Evolutionary conservation across 2,113 vertebrate species (phyloP).

Genomic region (Silurus meridionalis): DNA sequence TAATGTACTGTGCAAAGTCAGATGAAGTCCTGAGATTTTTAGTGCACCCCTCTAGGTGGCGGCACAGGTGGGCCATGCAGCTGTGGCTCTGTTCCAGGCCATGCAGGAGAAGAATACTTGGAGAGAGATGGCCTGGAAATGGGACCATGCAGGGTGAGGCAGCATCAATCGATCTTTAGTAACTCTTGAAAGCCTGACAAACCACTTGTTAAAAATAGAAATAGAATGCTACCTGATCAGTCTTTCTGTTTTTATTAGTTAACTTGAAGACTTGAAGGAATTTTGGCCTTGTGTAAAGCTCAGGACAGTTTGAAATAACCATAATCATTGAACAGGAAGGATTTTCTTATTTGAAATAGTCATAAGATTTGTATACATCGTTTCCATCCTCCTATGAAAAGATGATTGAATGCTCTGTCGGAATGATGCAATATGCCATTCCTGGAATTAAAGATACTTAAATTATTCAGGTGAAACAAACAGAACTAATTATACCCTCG

Average conservation of each 20-base stretch:
- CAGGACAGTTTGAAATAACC: neutral
- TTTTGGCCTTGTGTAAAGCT: neutral
- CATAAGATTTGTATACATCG: neutral
- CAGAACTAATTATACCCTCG: neutral
- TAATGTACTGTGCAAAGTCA: neutral
- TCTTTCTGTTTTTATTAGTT: neutral
- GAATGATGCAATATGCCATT: neutral
- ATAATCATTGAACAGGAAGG: neutral
- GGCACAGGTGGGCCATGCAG: conserved; percentile 80
- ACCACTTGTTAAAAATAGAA: neutral
- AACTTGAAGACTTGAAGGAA: neutral
- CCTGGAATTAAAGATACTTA: neutral
- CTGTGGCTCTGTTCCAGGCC: conserved; percentile 78
- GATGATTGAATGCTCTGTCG: neutral
- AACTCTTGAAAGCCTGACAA: neutral
- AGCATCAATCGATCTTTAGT: neutral
- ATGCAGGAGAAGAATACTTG: conserved; percentile 76
- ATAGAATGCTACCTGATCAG: neutral
- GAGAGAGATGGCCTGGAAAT: conserved; percentile 78
- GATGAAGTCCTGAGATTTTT: neutral
- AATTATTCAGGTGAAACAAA: neutral
- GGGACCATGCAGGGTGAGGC: conserved; percentile 80
- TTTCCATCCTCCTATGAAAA: neutral
- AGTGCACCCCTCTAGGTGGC: conserved; percentile 68
- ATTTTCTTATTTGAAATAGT: neutral